Percentiles rank a stretch among this genome's conserved stretches.
phyloP scores from a whole-genome alignment of 2,113 vertebrate genomes.

The Pseudolaguvia tuberculata region DNA sequence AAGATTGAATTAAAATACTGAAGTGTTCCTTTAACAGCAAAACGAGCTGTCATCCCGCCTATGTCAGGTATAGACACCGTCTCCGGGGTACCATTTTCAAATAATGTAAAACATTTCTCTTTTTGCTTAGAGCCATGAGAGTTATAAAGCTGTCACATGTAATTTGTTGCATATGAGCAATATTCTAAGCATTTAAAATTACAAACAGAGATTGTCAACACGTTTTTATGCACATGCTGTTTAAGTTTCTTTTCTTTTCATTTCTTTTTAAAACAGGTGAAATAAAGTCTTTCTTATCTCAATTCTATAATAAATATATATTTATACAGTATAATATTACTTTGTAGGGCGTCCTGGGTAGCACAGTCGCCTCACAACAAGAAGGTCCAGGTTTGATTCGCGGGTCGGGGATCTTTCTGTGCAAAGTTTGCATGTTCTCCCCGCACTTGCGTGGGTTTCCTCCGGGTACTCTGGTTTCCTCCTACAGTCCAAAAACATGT shows the following conservation, averaged over 20 bases:
- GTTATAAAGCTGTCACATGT: conserved; percentile 21
- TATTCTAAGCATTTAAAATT: conserved; percentile 9
- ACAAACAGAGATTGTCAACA: conserved; percentile 20
- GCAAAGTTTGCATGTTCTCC: too few species aligned
- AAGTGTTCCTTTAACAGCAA: conserved; percentile 12
- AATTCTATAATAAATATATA: too few species aligned
- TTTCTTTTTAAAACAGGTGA: not conserved
- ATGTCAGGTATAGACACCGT: not conserved
- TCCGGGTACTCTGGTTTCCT: too few species aligned
- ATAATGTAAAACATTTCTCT: conserved; percentile 29
- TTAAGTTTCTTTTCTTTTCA: conserved; percentile 17
- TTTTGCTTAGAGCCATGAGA: conserved; percentile 12
- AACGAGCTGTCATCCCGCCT: conserved; percentile 1
- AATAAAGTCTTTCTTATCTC: conserved; percentile 10
- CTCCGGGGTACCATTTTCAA: conserved; percentile 9
- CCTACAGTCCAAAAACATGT: too few species aligned
- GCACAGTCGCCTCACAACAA: too few species aligned
- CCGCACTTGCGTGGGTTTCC: too few species aligned
- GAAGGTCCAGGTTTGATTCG: too few species aligned
- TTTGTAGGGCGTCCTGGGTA: too few species aligned
- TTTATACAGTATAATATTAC: conserved; percentile 7
- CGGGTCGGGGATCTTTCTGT: too few species aligned
- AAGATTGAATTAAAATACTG: conserved; percentile 1
- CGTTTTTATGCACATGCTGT: conserved; percentile 19
- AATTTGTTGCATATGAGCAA: conserved; percentile 22